phyloP scores from a whole-genome alignment of 2,888 invertebrate genomes.

The Polymixis lichenea region DNA sequence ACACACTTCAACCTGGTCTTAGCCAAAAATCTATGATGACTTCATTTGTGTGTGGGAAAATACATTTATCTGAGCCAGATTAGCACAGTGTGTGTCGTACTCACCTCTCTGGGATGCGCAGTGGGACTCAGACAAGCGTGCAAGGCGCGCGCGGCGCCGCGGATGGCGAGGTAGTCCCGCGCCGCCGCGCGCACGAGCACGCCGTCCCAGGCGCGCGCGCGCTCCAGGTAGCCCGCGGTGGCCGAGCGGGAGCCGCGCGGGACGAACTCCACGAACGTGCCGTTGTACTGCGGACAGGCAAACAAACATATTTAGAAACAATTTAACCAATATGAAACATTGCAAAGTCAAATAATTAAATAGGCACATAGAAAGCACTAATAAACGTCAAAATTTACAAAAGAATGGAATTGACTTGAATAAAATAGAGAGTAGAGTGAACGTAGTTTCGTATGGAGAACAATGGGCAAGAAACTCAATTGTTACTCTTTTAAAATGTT shows the following conservation, averaged over 20 bases:
- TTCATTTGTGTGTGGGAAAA: too few relatives aligned
- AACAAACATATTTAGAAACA: background rate
- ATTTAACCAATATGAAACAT: background rate
- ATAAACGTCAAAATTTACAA: too few relatives aligned
- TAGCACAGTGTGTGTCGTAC: background rate
- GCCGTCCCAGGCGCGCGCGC: conserved; percentile 93
- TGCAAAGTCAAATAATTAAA: too few relatives aligned
- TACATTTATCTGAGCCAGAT: too few relatives aligned
- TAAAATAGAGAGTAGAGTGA: too few relatives aligned
- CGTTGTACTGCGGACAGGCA: conserved; percentile 89
- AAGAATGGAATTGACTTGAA: too few relatives aligned
- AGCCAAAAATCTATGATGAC: too few relatives aligned
- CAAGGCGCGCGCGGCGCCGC: conserved; percentile 88
- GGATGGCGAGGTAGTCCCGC: conserved; percentile 93
- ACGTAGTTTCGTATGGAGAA: too few relatives aligned
- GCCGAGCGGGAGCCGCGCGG: conserved; percentile 91
- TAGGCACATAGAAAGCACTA: too few relatives aligned
- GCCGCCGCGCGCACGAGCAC: conserved; percentile 94
- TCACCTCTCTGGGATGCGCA: conserved; percentile 93
- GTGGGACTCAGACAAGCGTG: conserved; percentile 95
- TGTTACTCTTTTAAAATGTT: too few relatives aligned
- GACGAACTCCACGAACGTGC: conserved; percentile 93
- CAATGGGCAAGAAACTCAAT: too few relatives aligned
- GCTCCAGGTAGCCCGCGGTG: conserved; percentile 93
- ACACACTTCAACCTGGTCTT: too few relatives aligned